A percentile compares a stretch with the other conserved stretches of the same genome.
These are phyloP conservation scores for Mesopsocus fuscifrons DNA, from an alignment of 2,888 invertebrate species.

Conservation along the genomic window DNA sequence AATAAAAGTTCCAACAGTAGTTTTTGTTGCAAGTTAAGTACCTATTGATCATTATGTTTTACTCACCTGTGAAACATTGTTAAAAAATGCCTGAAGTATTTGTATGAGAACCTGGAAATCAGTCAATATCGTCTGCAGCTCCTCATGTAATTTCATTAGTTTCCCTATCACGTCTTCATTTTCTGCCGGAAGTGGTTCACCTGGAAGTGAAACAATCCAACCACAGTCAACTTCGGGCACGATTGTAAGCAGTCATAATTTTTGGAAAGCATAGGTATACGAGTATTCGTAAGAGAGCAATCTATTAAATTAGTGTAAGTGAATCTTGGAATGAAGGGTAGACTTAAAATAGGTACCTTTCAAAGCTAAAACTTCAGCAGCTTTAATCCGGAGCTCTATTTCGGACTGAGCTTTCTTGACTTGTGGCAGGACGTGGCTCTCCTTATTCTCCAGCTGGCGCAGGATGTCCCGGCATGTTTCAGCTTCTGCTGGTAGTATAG, in stretches of 20 bases:
- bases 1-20: no score
- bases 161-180: constrained; percentile 43
- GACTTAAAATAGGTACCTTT: constrained; percentile 29
- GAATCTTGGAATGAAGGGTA: no score
- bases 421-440: constrained; percentile 35
- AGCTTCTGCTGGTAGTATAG: constrained; percentile 44
- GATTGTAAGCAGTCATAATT: no score
- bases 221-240: no score
- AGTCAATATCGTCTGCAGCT: constrained; percentile 42
- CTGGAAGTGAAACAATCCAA: constrained; percentile 17
- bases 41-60: no score
- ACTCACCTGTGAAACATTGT: constrained; percentile 41
- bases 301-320: no score
- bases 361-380: constrained; percentile 40
- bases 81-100: constrained; percentile 49
- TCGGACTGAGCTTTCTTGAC: constrained; percentile 42
- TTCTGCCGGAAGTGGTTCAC: constrained; percentile 27
- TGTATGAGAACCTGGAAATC: constrained; percentile 53
- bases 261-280: no score
- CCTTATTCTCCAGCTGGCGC: constrained; percentile 35
- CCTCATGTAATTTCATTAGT: constrained; percentile 42
- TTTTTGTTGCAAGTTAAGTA: no score
- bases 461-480: constrained; percentile 36
- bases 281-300: no score
- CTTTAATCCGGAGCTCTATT: constrained; percentile 44